Percentiles rank a stretch among this genome's conserved stretches.
These are phyloP conservation scores for Clostera curtula DNA, from an alignment of 2,888 invertebrate species.

Conservation along the genomic window DNA sequence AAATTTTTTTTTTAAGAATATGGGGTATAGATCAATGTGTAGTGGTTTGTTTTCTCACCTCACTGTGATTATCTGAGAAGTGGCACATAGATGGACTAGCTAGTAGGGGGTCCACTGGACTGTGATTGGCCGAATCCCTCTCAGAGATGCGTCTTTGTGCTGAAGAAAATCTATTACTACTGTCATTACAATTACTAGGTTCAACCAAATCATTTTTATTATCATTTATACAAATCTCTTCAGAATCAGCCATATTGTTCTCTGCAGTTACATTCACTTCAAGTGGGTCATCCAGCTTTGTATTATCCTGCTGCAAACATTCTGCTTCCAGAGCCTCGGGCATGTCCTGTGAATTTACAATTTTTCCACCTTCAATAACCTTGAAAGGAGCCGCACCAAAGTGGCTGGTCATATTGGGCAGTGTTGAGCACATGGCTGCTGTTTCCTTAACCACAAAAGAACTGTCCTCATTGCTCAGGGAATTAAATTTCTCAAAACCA, in stretches of 20 bases:
- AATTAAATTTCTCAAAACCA: conserved; percentile 31
- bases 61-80: conserved; percentile 81
- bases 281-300: conserved; percentile 35
- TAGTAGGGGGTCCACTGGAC: conserved; percentile 82
- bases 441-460: conserved; percentile 35
- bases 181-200: conserved; percentile 49
- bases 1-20: background rate
- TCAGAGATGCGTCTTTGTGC: conserved; percentile 57
- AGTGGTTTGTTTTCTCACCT: conserved; percentile 48
- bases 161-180: conserved; percentile 49
- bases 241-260: conserved; percentile 35
- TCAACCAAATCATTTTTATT: conserved; percentile 47
- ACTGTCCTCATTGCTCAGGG: conserved; percentile 29
- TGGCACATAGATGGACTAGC: conserved; percentile 81
- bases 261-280: conserved; percentile 32
- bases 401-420: conserved; percentile 33
- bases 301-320: conserved; percentile 33
- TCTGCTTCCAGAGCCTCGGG: conserved; percentile 28
- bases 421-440: conserved; percentile 30
- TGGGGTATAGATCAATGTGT: conserved; percentile 3
- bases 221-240: conserved; percentile 46
- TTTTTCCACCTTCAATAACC: conserved; percentile 27
- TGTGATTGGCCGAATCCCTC: conserved; percentile 86
- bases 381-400: conserved; percentile 27
- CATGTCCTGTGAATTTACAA: conserved; percentile 28